Base-by-base conservation (phyloP, 2,888 invertebrate species). In the Stenotaenia linearis region DNA sequence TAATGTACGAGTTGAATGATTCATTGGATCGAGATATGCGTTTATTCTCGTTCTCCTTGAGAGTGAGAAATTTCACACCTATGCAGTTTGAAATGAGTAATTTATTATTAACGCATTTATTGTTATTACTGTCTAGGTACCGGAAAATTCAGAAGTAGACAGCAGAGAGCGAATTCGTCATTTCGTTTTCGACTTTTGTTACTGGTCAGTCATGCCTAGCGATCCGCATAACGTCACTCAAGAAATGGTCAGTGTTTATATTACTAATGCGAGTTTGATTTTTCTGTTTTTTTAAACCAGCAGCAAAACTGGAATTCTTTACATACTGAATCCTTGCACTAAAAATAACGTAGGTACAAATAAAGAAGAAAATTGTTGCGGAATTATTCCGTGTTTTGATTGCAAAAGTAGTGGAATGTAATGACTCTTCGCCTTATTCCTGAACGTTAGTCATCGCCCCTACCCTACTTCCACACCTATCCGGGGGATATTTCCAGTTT, bases 181-280 rank as follows among this genome's bases (percentile, higher is more conserved):
- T 81, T 91, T 91, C 84, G 87, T 88, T 82, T 91, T 91, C 80
- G 91, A 91, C 85, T 90, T 89, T 83, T 90, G 91, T 30, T 91
- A 91, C 74, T 80, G 75, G 76, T 61, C 78, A 25, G 25, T 21
- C 12, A 21, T 28, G 28, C 28, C 45, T 10, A 28, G 10, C 25
- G 78, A 78, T 28, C 18, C 56, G n/a, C n/a, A 56, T 28, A 56
- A 78, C 56, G 30, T 56, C 32, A 32, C 61, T 12, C 78, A 78
- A 78, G 78, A 78, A 30, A 61, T 56, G 56, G 78, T 78, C 23
- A 78, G 77, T 77, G 35, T 21, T 37, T 28, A 30, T 15, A 15
- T 30, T 18, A 75, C 28, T 28, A 4, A 69, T 5, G 23, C 0
- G 3, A 10, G 12, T n/a, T n/a, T n/a, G n/a, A n/a, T n/a, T n/a